Percentiles rank a stretch among this genome's conserved stretches.
phyloP scores from a whole-genome alignment of 1,140 invertebrate genomes.

The Zaprionus inermis region DNA sequence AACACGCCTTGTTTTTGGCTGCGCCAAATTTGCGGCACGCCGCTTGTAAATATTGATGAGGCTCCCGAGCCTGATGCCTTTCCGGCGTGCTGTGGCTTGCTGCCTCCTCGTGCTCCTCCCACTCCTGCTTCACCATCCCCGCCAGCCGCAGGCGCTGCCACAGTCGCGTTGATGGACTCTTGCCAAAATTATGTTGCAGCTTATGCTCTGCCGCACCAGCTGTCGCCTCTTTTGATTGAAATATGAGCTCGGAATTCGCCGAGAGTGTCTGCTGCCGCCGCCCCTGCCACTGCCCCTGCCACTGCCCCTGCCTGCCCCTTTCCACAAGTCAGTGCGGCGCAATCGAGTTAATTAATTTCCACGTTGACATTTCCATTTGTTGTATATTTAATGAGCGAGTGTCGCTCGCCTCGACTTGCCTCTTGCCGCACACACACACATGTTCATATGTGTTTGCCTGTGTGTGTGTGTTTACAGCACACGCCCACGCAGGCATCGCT shows the following conservation, averaged over 20 bases:
- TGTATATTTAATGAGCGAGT: conserved; percentile 78
- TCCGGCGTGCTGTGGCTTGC: neutral
- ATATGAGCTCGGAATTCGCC: conserved; percentile 65
- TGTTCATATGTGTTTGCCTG: conserved; percentile 22
- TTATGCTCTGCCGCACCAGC: conserved; percentile 69
- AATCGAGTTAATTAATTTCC: conserved; percentile 80
- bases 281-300: neutral
- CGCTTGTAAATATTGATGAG: conserved; percentile 82
- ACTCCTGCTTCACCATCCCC: neutral
- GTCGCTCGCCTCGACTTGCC: conserved; percentile 36
- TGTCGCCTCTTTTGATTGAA: conserved; percentile 81
- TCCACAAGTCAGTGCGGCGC: conserved; percentile 50
- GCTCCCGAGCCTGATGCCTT: conserved; percentile 28
- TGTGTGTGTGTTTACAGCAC: conserved; percentile 11
- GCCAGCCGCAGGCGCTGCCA: neutral
- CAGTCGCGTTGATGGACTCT: conserved; percentile 74
- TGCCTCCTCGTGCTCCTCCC: neutral
- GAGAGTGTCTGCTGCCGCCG: conserved; percentile 15
- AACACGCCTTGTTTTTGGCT: conserved; percentile 41
- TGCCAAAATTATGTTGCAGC: conserved; percentile 80
- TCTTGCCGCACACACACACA: conserved; percentile 17
- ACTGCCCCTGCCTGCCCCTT: neutral
- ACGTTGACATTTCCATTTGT: conserved; percentile 77
- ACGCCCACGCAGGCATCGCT: conserved; percentile 30
- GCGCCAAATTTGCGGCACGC: conserved; percentile 74